Conservation (phyloP, 1,140 invertebrate genomes). For the Pteromalus puparum region DNA sequence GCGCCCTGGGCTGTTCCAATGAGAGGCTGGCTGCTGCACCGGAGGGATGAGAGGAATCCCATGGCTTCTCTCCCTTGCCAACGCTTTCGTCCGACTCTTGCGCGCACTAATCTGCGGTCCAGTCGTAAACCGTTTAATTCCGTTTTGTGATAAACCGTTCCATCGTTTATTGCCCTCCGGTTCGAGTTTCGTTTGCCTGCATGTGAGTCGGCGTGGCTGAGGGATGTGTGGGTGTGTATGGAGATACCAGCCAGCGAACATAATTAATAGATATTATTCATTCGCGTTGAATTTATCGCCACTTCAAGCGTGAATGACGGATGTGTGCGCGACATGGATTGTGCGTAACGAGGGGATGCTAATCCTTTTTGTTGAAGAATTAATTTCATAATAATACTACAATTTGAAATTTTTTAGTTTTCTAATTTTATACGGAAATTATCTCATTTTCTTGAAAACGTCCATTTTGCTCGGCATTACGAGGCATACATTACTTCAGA, state of each 20-base stretch:
- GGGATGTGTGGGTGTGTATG: slow-evolving; percentile 34
- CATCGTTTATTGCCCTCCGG: slow-evolving; percentile 64
- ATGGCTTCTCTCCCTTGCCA: slow-evolving; percentile 43
- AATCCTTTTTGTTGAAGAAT: too few relatives aligned
- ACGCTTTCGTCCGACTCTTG: slow-evolving; percentile 68
- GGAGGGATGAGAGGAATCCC: background rate
- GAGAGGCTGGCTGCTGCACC: background rate
- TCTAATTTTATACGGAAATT: background rate
- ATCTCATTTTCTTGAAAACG: background rate
- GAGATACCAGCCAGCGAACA: slow-evolving; percentile 63
- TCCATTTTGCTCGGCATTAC: background rate
- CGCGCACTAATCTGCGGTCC: slow-evolving; percentile 73
- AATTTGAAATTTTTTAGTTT: too few relatives aligned
- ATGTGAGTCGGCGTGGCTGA: background rate
- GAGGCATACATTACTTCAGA: background rate
- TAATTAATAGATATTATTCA: slow-evolving; percentile 75
- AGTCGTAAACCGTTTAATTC: slow-evolving; percentile 76
- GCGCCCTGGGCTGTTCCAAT: background rate
- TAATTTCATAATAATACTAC: too few relatives aligned
- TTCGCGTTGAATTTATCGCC: slow-evolving; percentile 62
- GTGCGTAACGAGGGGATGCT: too few relatives aligned
- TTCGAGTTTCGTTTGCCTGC: slow-evolving; percentile 47
- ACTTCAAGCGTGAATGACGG: slow-evolving; percentile 54
- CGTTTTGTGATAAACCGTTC: slow-evolving; percentile 74
- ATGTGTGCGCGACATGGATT: slow-evolving; percentile 1